A percentile compares a stretch with the other conserved stretches of the same genome.
Evolutionary conservation across 2,113 vertebrate species (phyloP).

Genomic region (Pseudopodoces humilis): DNA sequence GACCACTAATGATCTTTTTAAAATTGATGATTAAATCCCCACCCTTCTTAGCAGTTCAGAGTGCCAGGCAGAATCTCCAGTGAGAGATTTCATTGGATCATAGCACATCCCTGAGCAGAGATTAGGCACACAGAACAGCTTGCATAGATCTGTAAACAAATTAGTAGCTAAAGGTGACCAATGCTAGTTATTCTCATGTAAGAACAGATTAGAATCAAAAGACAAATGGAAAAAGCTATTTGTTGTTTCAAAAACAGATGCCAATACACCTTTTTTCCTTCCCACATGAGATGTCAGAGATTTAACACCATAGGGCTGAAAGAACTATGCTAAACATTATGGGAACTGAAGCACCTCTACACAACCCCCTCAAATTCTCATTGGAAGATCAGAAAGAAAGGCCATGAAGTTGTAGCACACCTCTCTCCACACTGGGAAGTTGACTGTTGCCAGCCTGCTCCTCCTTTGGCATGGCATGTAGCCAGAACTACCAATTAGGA

Average conservation of each 20-base stretch:
- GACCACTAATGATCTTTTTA: neutral
- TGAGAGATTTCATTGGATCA: neutral
- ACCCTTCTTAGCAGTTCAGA: neutral
- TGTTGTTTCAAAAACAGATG: neutral
- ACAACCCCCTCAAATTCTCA: neutral
- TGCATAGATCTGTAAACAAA: neutral
- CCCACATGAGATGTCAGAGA: neutral
- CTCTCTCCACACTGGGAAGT: neutral
- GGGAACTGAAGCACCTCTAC: neutral
- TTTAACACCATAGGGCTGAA: neutral
- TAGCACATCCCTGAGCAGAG: neutral
- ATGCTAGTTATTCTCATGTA: neutral
- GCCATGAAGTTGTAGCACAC: neutral
- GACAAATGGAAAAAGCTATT: neutral
- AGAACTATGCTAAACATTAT: neutral
- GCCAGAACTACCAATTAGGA: neutral
- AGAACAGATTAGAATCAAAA: neutral
- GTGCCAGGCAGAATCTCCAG: neutral
- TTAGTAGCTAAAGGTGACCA: neutral
- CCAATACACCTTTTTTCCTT: neutral
- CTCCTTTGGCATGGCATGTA: neutral
- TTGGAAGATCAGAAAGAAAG: neutral
- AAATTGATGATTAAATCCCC: neutral
- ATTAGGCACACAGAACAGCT: neutral
- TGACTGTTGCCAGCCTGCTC: neutral